These are phyloP conservation scores for Microctonus aethiopoides DNA, from an alignment of 2,888 invertebrate species.

Conservation along the genomic window DNA sequence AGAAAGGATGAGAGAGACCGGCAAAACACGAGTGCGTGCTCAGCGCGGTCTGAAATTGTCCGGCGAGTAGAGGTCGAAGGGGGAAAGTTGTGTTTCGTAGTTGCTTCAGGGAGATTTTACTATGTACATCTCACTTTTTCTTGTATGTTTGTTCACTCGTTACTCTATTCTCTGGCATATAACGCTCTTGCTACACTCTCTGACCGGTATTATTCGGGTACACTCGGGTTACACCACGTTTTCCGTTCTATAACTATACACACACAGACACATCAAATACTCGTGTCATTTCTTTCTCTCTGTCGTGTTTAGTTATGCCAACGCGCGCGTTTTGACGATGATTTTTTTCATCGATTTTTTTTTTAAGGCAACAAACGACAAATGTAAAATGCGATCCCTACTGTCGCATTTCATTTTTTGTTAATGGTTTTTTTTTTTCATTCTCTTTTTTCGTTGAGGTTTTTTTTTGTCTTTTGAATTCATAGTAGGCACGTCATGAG, in stretches of 20 bases:
- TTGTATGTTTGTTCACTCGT: conserved; percentile 24
- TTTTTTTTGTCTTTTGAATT: background rate
- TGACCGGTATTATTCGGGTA: conserved; percentile 46
- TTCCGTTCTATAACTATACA: conserved; percentile 48
- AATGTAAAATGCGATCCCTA: conserved; percentile 11
- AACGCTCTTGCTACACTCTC: conserved; percentile 23
- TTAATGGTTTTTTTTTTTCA: background rate
- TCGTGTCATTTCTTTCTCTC: background rate
- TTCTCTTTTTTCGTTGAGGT: background rate
- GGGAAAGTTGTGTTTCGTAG: conserved; percentile 31
- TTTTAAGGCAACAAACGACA: conserved; percentile 11
- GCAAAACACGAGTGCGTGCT: conserved; percentile 32
- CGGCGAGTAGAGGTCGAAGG: conserved; percentile 17
- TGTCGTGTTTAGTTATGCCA: background rate
- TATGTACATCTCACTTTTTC: conserved; percentile 29
- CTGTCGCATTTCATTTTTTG: background rate
- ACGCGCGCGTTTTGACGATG: conserved; percentile 26
- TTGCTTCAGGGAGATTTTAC: conserved; percentile 36
- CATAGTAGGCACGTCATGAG: background rate
- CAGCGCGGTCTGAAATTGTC: conserved; percentile 26
- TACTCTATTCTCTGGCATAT: conserved; percentile 25
- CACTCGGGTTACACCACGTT: conserved; percentile 54
- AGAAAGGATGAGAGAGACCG: conserved; percentile 26
- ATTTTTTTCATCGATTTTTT: conserved; percentile 29
- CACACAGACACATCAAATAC: background rate